A percentile compares a stretch with the other conserved stretches of the same genome.
Conservation (phyloP, 1,140 invertebrate species). For the Lepidurus apus region DNA sequence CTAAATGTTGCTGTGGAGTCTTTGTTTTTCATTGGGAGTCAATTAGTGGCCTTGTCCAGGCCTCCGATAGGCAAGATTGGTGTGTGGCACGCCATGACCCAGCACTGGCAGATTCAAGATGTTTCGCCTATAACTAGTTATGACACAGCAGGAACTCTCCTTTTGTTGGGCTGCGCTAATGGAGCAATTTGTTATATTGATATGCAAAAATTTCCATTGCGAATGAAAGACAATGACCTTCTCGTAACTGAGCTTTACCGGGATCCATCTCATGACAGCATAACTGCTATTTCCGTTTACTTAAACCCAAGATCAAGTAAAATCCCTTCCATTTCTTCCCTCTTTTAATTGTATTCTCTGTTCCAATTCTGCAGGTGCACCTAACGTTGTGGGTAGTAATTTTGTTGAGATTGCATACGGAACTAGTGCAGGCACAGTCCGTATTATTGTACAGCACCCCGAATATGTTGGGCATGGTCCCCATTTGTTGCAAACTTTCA, state of each 20-base stretch:
- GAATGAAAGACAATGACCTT: constrained; percentile 98
- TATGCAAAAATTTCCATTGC: constrained; percentile 97
- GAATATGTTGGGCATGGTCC: constrained; percentile 97
- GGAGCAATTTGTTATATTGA: constrained; percentile 98
- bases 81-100: constrained; percentile 97
- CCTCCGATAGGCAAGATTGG: constrained; percentile 86
- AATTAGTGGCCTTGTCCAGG: constrained; percentile 82
- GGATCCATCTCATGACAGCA: constrained; percentile 88
- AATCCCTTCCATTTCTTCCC: constrained; percentile 32
- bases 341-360: constrained; percentile 29
- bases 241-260: constrained; percentile 93
- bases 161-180: constrained; percentile 89
- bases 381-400: constrained; percentile 85
- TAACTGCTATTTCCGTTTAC: constrained; percentile 98
- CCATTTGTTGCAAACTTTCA: constrained; percentile 96
- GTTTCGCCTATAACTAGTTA: constrained; percentile 90
- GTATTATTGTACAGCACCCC: constrained; percentile 96
- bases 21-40: constrained; percentile 94
- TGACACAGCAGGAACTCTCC: constrained; percentile 91
- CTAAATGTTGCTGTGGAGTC: constrained; percentile 88
- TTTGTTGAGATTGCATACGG: constrained; percentile 99
- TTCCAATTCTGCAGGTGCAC: constrained; percentile 19
- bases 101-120: constrained; percentile 96
- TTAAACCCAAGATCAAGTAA: constrained; percentile 95
- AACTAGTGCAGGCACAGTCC: constrained; percentile 86